phyloP scores from a whole-genome alignment of 64 coral and sea anemone species.

The Anthopleura sola region DNA sequence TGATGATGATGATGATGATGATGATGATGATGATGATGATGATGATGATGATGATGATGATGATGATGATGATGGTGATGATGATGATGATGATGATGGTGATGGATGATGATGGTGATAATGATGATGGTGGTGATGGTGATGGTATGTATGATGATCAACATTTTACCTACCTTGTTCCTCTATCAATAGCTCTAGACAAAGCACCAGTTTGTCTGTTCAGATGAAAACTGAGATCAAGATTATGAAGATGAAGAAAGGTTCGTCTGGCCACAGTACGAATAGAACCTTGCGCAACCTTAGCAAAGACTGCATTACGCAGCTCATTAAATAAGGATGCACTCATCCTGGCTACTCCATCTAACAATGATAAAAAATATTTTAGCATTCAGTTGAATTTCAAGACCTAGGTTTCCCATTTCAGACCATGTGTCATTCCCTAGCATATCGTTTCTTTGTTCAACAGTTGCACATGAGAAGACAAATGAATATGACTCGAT shows the following conservation, averaged over 20 bases:
- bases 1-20: background rate
- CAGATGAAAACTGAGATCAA: constrained; percentile 93
- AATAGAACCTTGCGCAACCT: constrained; percentile 93
- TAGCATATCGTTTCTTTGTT: too few relatives aligned
- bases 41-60: too few relatives aligned
- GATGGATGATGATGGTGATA: too few relatives aligned
- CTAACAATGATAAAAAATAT: constrained; percentile 40
- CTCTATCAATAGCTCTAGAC: constrained; percentile 97
- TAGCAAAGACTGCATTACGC: constrained; percentile 97
- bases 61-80: too few relatives aligned
- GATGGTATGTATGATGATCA: background rate
- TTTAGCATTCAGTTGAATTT: too few relatives aligned
- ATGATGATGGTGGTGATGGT: background rate
- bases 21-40: background rate
- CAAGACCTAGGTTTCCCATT: too few relatives aligned
- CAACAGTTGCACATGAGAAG: too few relatives aligned
- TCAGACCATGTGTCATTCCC: too few relatives aligned
- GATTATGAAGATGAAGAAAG: constrained; percentile 93
- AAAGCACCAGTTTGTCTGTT: constrained; percentile 89
- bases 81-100: too few relatives aligned
- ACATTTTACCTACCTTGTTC: constrained; percentile 65
- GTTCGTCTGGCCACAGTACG: constrained; percentile 80
- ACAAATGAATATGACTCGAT: too few relatives aligned
- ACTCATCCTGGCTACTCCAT: constrained; percentile 90
- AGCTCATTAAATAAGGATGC: constrained; percentile 95